Evolutionary conservation across 2,888 invertebrate genomes (phyloP).

Genomic region (Netelia fuscicornis): DNA sequence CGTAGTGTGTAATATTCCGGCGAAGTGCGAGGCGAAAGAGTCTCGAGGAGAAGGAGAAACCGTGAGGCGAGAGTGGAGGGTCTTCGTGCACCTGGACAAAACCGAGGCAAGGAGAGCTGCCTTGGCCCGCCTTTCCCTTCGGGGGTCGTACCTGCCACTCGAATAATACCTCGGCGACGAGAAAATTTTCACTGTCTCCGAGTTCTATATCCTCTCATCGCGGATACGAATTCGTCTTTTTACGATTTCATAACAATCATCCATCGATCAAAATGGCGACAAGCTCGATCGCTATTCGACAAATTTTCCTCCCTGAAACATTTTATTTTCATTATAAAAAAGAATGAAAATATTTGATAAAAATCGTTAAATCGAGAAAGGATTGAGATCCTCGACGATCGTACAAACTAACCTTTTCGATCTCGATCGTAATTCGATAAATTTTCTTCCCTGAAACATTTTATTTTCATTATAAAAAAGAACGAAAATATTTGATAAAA

Average conservation of each 20-base stretch:
- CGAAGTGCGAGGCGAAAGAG: not conserved
- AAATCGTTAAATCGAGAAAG: not conserved
- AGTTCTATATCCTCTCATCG: constrained; percentile 36
- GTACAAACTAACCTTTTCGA: not conserved
- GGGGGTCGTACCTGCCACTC: constrained; percentile 73
- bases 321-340: too few relatives aligned
- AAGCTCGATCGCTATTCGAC: too few relatives aligned
- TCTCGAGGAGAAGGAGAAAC: constrained; percentile 31
- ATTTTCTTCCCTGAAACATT: too few relatives aligned
- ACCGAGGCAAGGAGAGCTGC: constrained; percentile 60
- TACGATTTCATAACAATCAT: too few relatives aligned
- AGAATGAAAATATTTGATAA: too few relatives aligned
- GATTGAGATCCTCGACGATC: too few relatives aligned
- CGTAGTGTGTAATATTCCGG: not conserved
- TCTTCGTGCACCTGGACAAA: constrained; percentile 79
- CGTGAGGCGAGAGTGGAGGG: constrained; percentile 74
- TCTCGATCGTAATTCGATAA: too few relatives aligned
- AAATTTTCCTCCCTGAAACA: too few relatives aligned
- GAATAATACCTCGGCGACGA: not conserved
- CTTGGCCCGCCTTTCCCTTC: constrained; percentile 80
- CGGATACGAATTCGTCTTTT: too few relatives aligned
- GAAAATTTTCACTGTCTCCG: constrained; percentile 50
- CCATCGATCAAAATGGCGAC: too few relatives aligned
- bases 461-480: too few relatives aligned
- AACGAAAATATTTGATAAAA: too few relatives aligned